Conservation (phyloP, 2,113 vertebrate genomes). For the Catharus bicknelli region DNA sequence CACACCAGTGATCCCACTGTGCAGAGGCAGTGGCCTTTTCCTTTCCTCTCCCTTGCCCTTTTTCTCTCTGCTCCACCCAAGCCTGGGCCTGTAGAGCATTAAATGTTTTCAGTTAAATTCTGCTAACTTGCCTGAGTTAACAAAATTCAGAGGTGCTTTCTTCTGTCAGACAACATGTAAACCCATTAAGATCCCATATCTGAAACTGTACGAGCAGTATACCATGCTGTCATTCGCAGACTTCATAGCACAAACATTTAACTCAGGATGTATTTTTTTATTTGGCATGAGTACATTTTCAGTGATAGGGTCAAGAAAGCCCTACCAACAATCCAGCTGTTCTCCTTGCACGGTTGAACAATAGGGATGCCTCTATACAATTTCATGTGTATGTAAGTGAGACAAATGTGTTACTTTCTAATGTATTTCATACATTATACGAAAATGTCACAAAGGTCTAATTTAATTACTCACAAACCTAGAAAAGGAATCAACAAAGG, state of each 20-base stretch:
- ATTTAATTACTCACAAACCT: background rate
- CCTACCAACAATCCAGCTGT: background rate
- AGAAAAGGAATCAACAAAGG: background rate
- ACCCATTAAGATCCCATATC: background rate
- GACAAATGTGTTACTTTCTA: background rate
- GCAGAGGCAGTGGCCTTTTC: background rate
- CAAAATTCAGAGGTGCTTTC: background rate
- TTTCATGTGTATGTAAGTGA: background rate
- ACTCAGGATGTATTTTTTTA: background rate
- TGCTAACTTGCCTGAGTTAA: background rate
- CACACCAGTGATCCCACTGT: background rate
- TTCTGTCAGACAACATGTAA: background rate
- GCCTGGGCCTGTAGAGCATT: background rate
- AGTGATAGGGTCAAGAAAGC: background rate
- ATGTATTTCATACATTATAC: background rate
- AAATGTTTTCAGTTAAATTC: background rate
- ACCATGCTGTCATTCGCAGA: background rate
- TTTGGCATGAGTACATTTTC: background rate
- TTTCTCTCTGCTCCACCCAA: slow-evolving; percentile 4
- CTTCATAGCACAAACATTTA: background rate
- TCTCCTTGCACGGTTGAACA: background rate
- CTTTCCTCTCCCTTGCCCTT: background rate
- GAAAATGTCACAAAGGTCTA: background rate
- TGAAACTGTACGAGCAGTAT: background rate
- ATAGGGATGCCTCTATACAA: background rate